Evolutionary conservation across 2,113 vertebrate species (phyloP), one percentile per base, ranked within the genome.

Genomic region (Rostratula benghalensis): DNA sequence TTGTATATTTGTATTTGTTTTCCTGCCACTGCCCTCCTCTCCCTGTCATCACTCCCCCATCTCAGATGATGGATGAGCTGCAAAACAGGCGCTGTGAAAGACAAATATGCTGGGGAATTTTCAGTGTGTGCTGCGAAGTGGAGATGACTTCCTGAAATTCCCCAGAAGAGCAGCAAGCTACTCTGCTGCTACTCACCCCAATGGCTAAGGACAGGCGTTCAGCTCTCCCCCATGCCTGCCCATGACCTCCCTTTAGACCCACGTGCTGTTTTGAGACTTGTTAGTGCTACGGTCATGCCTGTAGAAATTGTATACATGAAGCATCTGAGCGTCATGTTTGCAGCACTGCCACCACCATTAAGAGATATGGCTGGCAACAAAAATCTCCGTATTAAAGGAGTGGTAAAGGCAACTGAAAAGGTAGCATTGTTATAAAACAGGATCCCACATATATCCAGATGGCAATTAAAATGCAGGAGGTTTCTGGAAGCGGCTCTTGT

Each of bases 81-180:
- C 76, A 90, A 71, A 93, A 87, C 46, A 91, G 84, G 56, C 45
- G 10, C 13, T 4, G 69, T 46, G 35, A 69, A 90, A 93, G 94
- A 85, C 43, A 74, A 84, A 92, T 84, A 41, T 16, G 0, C 68
- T 1, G 6, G n/a, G 56, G 56, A 95, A 63, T 79, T 92, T 68
- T 82, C 10, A 9, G 57, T 28, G 25, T 41, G n/a, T 86, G 37
- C 65, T 10, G 10, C 67, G 48, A 83, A 63, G 67, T 16, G 21
- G 51, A 85, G 41, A 20, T 2, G 12, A 82, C 48, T 91, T 83
- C 19, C 61, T 22, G 76, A 81, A 60, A 46, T 79, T 84, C 63
- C 48, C 64, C 2, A 3, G 28, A 0, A 2, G n/a, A 78, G 13
- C 75, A 46, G 31, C 11, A 27, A 82, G 54, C 56, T 0, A 2